Evolutionary conservation across 1,140 invertebrate species (phyloP).

Genomic region (Polypedilum pembai): DNA sequence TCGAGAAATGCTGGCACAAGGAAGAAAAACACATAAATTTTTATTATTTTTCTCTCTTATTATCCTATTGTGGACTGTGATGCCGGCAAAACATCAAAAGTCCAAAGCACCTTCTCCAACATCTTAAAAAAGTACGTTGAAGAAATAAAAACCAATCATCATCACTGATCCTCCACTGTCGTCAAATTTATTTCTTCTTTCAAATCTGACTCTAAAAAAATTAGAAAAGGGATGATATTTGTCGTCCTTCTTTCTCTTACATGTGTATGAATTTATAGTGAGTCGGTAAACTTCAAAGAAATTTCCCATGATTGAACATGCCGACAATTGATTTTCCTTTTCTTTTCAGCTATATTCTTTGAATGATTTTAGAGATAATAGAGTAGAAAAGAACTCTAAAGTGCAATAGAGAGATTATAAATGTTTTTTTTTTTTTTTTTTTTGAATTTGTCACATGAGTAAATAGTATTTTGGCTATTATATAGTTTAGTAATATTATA

Average conservation of each 20-base stretch:
- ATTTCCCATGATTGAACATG: conserved; percentile 22
- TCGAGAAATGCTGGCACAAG: neutral
- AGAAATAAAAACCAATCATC: neutral
- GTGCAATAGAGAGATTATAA: neutral
- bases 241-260: neutral
- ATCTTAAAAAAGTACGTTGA: neutral
- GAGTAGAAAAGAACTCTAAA: neutral
- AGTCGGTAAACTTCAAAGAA: neutral
- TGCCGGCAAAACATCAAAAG: conserved; percentile 10
- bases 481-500: neutral
- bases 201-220: neutral
- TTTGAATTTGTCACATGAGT: neutral
- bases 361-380: neutral
- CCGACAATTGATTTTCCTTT: neutral
- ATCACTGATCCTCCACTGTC: neutral
- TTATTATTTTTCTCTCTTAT: neutral
- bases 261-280: neutral
- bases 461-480: neutral
- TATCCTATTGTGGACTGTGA: neutral
- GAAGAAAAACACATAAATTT: conserved; percentile 26
- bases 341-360: neutral
- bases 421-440: neutral
- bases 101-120: neutral
- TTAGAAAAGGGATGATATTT: conserved; percentile 6
- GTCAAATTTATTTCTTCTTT: neutral